Evolutionary conservation across 2,113 vertebrate species (phyloP).

Genomic region (Tachysurus vachellii): DNA sequence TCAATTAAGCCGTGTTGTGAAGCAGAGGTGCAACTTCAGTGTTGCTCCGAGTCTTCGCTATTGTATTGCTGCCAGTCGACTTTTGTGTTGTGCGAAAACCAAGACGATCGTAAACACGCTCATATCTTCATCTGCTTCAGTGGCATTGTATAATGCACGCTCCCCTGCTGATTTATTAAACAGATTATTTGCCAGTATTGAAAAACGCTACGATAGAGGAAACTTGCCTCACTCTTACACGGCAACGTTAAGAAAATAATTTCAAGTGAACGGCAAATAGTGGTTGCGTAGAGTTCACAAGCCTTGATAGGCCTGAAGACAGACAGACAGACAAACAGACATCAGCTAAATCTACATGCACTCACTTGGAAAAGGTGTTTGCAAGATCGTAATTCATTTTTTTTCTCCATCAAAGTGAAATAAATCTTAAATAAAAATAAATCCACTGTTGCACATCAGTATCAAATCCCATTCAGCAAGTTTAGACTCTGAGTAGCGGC

Average conservation of each 20-base stretch:
- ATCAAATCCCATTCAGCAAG: neutral
- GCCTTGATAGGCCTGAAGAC: no score
- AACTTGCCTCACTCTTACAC: neutral
- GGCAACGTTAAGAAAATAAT: neutral
- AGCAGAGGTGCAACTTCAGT: constrained; percentile 70
- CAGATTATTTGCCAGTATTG: neutral
- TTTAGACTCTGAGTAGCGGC: neutral
- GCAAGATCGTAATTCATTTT: neutral
- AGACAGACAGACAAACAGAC: neutral
- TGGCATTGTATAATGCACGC: neutral
- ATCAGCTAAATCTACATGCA: no score
- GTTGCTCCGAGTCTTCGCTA: constrained; percentile 59
- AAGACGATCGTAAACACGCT: constrained; percentile 51
- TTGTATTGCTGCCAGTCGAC: constrained; percentile 38
- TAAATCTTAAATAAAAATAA: neutral
- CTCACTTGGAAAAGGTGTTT: no score
- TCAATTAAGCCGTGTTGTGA: constrained; percentile 75
- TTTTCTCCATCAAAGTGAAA: neutral
- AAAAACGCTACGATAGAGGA: neutral
- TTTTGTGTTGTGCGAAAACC: constrained; percentile 53
- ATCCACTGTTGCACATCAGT: neutral
- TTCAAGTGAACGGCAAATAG: neutral
- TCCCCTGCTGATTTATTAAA: constrained; percentile 10
- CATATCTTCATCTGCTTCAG: constrained; percentile 46
- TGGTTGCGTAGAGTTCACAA: neutral